Evolutionary conservation across 2,888 invertebrate genomes (phyloP).

Genomic region (Drosophila infuscata): DNA sequence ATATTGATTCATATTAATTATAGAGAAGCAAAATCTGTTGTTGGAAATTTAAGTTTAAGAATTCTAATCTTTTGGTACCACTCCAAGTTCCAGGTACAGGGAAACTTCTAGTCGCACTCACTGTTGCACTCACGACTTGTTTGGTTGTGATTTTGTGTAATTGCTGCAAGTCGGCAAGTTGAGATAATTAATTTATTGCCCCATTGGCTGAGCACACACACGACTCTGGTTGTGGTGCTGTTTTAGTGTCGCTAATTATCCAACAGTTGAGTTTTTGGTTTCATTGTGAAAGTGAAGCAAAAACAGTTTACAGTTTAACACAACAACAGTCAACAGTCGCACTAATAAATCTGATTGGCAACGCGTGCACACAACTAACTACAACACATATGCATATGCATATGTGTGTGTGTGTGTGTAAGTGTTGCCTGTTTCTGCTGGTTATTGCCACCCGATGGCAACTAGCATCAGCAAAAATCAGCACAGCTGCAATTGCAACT

Average conservation of each 20-base stretch:
- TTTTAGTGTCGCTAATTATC: slow-evolving; percentile 73
- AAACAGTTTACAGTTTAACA: slow-evolving; percentile 32
- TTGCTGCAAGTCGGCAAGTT: slow-evolving; percentile 44
- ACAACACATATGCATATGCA: no score
- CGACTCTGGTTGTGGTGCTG: slow-evolving; percentile 8
- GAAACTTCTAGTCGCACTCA: not conserved
- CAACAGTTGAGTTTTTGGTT: slow-evolving; percentile 64
- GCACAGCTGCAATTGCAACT: slow-evolving; percentile 59
- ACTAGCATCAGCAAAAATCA: slow-evolving; percentile 39
- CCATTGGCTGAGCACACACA: slow-evolving; percentile 53
- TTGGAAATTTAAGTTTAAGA: not conserved
- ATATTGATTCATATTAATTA: not conserved
- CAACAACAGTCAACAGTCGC: slow-evolving; percentile 12
- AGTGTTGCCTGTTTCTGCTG: slow-evolving; percentile 40
- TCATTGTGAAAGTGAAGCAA: slow-evolving; percentile 68
- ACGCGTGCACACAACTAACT: slow-evolving; percentile 31
- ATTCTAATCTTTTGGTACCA: not conserved
- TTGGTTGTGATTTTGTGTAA: slow-evolving; percentile 34
- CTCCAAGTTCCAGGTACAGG: not conserved
- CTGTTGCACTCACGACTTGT: slow-evolving; percentile 14
- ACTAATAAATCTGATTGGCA: slow-evolving; percentile 49
- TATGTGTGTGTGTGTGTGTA: not conserved
- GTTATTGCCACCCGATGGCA: slow-evolving; percentile 49
- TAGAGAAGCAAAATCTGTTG: not conserved
- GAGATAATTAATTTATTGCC: slow-evolving; percentile 66